These are phyloP conservation scores for Procambarus virginalis DNA, from an alignment of 1,140 invertebrate genomes.

Conservation along the genomic window DNA sequence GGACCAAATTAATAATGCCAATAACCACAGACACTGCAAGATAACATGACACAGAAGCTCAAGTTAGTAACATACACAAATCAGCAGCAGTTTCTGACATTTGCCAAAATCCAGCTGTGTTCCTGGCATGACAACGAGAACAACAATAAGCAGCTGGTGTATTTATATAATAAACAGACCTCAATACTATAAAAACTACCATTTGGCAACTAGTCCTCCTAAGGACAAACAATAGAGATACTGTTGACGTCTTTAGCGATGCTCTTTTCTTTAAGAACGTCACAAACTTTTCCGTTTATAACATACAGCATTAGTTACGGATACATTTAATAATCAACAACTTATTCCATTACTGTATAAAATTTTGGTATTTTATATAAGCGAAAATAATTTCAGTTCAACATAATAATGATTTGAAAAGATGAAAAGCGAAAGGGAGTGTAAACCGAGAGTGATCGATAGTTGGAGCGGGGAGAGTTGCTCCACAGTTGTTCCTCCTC, in stretches of 20 bases:
- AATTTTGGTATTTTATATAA: neutral
- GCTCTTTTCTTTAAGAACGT: neutral
- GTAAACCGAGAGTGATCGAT: neutral
- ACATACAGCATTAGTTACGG: neutral
- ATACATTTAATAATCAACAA: neutral
- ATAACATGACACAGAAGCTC: neutral
- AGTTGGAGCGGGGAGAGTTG: neutral
- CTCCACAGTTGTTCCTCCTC: neutral
- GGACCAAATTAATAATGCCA: neutral
- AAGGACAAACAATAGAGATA: neutral
- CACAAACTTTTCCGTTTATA: neutral
- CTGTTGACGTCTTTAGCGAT: neutral
- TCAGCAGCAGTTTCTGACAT: neutral
- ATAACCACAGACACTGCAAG: neutral
- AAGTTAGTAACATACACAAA: neutral
- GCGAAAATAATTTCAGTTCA: neutral
- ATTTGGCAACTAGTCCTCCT: no score
- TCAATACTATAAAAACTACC: neutral
- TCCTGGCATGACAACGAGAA: constrained; percentile 27
- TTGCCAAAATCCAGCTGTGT: constrained; percentile 10
- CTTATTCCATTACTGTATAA: neutral
- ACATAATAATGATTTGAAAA: neutral
- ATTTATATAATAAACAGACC: constrained; percentile 34
- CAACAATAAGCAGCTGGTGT: constrained; percentile 25
- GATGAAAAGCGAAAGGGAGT: neutral